Evolutionary conservation across 2,888 invertebrate genomes (phyloP), one percentile per base, ranked within the genome.

Genomic region (Seira ritae): DNA sequence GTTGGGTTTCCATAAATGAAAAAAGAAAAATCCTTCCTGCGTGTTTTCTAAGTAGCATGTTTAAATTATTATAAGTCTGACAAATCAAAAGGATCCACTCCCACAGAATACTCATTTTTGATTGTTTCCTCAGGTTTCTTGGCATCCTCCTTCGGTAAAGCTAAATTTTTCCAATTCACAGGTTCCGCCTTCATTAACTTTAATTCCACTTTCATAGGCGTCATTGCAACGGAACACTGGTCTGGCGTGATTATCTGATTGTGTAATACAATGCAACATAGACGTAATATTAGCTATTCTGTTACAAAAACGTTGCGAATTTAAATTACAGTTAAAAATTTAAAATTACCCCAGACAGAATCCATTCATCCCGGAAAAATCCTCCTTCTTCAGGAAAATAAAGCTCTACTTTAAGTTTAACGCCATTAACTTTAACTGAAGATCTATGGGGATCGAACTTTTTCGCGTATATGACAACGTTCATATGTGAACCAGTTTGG

Each of bases 141-240:
- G 80, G 88, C 10, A 23, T 67, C 86, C 50, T 77, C 77, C 23
- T 92, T 91, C 0, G 94, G 94, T 87, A 94, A 93, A 89, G 95
- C 94, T 24, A 98, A 91, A 88, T 94, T 94, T 10, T 93, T 90
- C 98, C 98, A 98, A 17, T 94, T 93, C 0, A 95, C 95, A 0
- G 95, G 93, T 89, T 96, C 97, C 0, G 94, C 94, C 91, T 99
- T 99, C 88, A 94, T 95, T 90, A 99, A 91, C 90, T 95, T 96
- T 23, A 99, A 95, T 92, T 99, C 98, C 37, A 98, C 94, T 93
- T 99, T 99, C 15, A 96, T 95, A 15, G 95, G 95, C 89, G 94
- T 92, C 95, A 98, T 95, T 60, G 94, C 94, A 0, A 94, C 96
- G 86, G 92, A 93, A 90, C 96, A 95, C 75, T 93, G 92, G 60